phyloP scores from a whole-genome alignment of 30 jellyfish, hydroid and myxozoan genomes.

The Pelagia noctiluca region DNA sequence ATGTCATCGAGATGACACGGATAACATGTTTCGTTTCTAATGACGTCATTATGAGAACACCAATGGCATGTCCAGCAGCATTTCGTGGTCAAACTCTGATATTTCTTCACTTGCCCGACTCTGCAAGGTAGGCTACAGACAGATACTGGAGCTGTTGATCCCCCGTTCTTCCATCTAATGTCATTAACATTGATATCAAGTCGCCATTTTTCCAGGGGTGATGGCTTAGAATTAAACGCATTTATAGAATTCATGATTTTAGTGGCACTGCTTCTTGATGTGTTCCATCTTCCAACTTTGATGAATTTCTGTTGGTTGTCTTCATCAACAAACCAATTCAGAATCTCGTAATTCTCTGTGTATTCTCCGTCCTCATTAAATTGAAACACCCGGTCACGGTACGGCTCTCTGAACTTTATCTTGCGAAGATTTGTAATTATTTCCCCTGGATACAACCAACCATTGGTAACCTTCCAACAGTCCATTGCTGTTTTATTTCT shows the following conservation, averaged over 20 bases:
- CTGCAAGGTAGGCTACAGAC: conserved; percentile 80
- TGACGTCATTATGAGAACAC: conserved; percentile 66
- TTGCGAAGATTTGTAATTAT: not conserved
- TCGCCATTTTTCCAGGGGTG: conserved; percentile 50
- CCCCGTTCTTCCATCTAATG: conserved; percentile 44
- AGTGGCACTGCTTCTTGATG: not conserved
- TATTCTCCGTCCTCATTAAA: conserved; percentile 22
- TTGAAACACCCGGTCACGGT: conserved; percentile 19
- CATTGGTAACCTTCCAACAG: not conserved
- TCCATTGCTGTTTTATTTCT: not conserved
- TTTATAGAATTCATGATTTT: not conserved
- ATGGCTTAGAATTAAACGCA: not conserved
- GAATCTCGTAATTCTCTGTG: conserved; percentile 18
- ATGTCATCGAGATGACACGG: conserved; percentile 54
- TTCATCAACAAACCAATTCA: not conserved
- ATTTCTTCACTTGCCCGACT: not conserved
- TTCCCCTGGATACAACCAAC: not conserved
- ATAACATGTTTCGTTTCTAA: conserved; percentile 68
- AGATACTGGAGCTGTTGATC: conserved; percentile 52
- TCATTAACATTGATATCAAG: conserved; percentile 22
- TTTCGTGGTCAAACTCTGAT: not conserved
- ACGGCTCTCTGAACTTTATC: conserved; percentile 33
- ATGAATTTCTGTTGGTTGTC: not conserved
- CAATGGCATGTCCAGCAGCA: conserved; percentile 89
- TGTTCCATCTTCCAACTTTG: conserved; percentile 12